Evolutionary conservation across 2,797 vertebrate genomes (phyloP).

Genomic region (Scolopax rusticola): DNA sequence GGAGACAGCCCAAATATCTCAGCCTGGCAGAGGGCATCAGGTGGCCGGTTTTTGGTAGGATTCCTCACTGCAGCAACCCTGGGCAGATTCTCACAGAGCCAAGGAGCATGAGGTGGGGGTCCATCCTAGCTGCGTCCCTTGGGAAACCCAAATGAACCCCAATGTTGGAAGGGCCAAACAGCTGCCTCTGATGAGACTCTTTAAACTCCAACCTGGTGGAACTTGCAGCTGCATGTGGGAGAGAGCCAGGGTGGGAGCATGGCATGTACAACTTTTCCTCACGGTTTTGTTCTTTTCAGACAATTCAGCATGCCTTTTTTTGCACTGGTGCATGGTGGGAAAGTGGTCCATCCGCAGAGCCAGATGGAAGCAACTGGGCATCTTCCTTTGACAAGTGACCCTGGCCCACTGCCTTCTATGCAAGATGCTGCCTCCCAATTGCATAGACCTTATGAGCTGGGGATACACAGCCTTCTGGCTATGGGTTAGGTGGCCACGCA

Average conservation of each 20-base stretch:
- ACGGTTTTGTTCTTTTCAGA: conserved; percentile 76
- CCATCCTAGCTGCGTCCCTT: not conserved
- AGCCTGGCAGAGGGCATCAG: not conserved
- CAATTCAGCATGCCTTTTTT: conserved; percentile 79
- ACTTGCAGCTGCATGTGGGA: conserved; percentile 81
- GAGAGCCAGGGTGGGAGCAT: conserved; percentile 78
- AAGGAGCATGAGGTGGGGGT: not conserved
- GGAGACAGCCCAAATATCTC: not conserved
- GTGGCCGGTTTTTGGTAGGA: not conserved
- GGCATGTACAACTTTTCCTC: conserved; percentile 80
- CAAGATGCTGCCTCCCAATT: conserved; percentile 74
- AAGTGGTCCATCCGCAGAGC: conserved; percentile 71
- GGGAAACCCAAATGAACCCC: conserved; percentile 54
- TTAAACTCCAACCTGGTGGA: conserved; percentile 83
- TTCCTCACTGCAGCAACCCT: not conserved
- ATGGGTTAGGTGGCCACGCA: conserved; percentile 70
- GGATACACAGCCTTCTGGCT: conserved; percentile 79
- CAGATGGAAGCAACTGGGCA: conserved; percentile 83
- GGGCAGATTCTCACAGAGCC: not conserved
- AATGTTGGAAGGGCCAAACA: conserved; percentile 73
- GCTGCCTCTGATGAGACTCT: conserved; percentile 85
- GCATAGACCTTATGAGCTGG: conserved; percentile 71
- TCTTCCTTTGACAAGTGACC: conserved; percentile 73
- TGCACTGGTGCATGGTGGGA: conserved; percentile 78
- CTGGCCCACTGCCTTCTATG: conserved; percentile 74